Evolutionary conservation across 1,140 invertebrate genomes (phyloP), one percentile per base, ranked within the genome.

Genomic region (Macrostomum lignano): DNA sequence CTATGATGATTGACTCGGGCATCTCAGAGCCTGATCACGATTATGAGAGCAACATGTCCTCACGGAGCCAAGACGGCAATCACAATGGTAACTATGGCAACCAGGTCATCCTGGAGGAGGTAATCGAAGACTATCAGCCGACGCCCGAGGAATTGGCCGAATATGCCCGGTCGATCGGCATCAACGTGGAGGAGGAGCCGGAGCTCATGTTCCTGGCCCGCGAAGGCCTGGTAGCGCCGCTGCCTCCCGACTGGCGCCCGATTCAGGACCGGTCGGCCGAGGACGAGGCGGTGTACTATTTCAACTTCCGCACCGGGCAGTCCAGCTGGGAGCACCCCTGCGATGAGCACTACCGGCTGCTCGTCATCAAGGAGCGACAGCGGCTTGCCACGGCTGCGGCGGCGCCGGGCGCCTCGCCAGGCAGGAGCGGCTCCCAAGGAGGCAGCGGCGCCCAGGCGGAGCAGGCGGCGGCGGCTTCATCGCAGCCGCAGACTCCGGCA

Each of bases 301-400:
- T 73, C 46, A 75, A 84, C 48, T 66, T 67, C 39, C 61, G 67
- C 17, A 75, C 69, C 0, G 69, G 72, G 20, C 67, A 67, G 36
- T 76, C 73, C 14, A 72, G 74, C 43, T 84, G 79, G 78, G 75
- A 81, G 46, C 78, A 86, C 58, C 79, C 79, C 0, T 56, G 81
- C 34, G 77, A 86, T 58, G 66, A 71, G 13, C 63, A 74, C 14
- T 82, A 79, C 46, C 46, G 46, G 34, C 45, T 44, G 19, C 50
- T 55, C 46, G 56, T 57, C 2, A 32, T 34, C 10, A 43, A 48
- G 10, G 56, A 58, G 36, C 42, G 54, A 26, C 40, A 42, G 30
- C 52, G 53, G 25, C 11, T 33, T n/a, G n/a, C n/a, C n/a, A n/a
- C n/a, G n/a, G n/a, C n/a, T n/a, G n/a, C n/a, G n/a, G n/a, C n/a